Base-by-base conservation (phyloP, 2,113 vertebrate genomes). In the Dryoscopus gambensis region DNA sequence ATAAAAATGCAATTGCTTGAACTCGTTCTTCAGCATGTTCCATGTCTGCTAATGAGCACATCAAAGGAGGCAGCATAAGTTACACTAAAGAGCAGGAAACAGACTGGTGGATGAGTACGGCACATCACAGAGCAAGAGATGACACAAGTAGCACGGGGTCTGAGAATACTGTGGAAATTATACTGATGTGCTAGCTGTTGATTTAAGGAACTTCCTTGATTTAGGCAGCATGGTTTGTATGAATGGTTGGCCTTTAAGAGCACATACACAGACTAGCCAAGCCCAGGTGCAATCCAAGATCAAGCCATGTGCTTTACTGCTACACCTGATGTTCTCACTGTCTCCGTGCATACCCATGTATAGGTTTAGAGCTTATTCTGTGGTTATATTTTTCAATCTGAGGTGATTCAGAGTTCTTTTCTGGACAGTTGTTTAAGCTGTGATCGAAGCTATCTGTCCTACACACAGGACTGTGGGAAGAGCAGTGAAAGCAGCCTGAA, bases 71-170 rank as follows among this genome's bases (percentile, higher is more conserved):
- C n/a, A 49, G n/a, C 4, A 1, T 53, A 55, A 87, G 12, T 21
- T 50, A 13, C 28, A 46, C n/a, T 44, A 18, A 74, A 62, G 57
- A 87, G 39, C 47, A 47, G 59, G 42, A 79, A 76, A 39, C 21
- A 46, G 44, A 15, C 6, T 19, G 35, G 60, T 70, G 74, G 75
- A 42, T 14, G 12, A 37, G 7, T 31, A 8, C 22, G 70, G 21
- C 63, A 35, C 42, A 50, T 28, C 74, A 31, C 50, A 37, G 46
- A 74, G 39, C 64, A 84, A 57, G 55, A 15, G n/a, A 8, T 18
- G 50, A 57, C 55, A 93, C 10, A 42, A 65, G 13, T 39, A 69
- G 62, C 2, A 0, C 0, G 1, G 33, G 2, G 2, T 65, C 50
- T 84, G 88, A 70, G 42, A 87, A 47, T 19, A 27, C 9, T 42